Evolutionary conservation across 1,140 invertebrate genomes (phyloP).

Genomic region (Aphaenogaster floridana): DNA sequence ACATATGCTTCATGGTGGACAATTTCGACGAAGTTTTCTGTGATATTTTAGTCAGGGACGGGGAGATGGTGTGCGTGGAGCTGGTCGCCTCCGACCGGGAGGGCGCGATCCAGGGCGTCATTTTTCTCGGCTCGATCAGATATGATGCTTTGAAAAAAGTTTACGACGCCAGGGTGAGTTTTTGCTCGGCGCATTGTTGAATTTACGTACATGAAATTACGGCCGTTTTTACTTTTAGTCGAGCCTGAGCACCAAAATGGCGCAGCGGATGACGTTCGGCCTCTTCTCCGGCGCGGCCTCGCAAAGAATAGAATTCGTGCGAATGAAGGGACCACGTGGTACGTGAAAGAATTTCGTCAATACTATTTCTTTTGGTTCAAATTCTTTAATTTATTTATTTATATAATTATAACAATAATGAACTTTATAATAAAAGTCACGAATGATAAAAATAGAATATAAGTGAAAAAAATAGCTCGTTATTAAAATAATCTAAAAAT

Average conservation of each 20-base stretch:
- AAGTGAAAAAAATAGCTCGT: not conserved
- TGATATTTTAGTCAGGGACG: slow-evolving; percentile 98
- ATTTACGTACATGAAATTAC: slow-evolving; percentile 16
- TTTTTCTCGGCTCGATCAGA: slow-evolving; percentile 98
- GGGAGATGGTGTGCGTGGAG: slow-evolving; percentile 99
- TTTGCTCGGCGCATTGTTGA: not conserved
- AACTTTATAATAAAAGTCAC: not conserved
- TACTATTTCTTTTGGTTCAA: not conserved
- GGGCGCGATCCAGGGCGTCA: slow-evolving; percentile 94
- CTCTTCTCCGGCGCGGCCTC: slow-evolving; percentile 93
- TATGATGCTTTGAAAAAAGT: slow-evolving; percentile 99
- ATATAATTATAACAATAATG: slow-evolving; percentile 12
- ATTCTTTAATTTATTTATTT: not conserved
- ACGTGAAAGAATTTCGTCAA: slow-evolving; percentile 71
- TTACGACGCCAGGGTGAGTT: slow-evolving; percentile 96
- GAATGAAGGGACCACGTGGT: slow-evolving; percentile 98
- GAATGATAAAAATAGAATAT: not conserved
- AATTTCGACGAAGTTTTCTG: slow-evolving; percentile 99
- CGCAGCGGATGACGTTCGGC: slow-evolving; percentile 98
- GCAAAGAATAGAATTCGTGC: slow-evolving; percentile 98
- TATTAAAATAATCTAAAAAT: slow-evolving; percentile 1
- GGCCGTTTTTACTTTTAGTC: slow-evolving; percentile 89
- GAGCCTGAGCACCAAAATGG: slow-evolving; percentile 97
- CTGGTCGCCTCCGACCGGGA: slow-evolving; percentile 96
- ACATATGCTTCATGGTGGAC: slow-evolving; percentile 99